phyloP scores from a whole-genome alignment of 2,888 invertebrate species.

The Alloscopus bannaensis region DNA sequence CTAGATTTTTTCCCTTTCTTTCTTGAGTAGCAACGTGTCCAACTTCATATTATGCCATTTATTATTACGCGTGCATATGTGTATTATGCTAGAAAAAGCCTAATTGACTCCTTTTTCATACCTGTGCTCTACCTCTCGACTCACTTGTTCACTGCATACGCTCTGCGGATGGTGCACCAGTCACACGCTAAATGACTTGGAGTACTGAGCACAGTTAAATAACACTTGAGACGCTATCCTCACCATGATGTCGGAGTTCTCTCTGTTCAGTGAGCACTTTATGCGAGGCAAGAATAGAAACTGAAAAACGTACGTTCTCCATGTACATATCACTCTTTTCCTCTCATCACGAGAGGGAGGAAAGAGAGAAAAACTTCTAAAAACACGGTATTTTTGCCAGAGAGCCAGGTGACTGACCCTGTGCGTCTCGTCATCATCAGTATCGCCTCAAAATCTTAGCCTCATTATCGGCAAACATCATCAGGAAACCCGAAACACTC shows the following conservation, averaged over 20 bases:
- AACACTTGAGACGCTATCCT: slow-evolving; percentile 24
- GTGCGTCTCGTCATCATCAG: slow-evolving; percentile 38
- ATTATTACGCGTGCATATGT: too few species aligned
- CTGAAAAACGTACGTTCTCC: slow-evolving; percentile 19
- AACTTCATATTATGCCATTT: too few species aligned
- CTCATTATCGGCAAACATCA: slow-evolving; percentile 59
- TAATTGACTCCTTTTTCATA: slow-evolving; percentile 38
- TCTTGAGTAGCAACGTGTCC: too few species aligned
- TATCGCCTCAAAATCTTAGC: slow-evolving; percentile 31
- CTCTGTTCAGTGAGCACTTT: too few species aligned
- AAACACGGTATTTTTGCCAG: slow-evolving; percentile 54
- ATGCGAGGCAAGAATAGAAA: background rate
- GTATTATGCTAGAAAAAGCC: too few species aligned
- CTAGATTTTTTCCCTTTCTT: too few species aligned
- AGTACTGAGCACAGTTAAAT: slow-evolving; percentile 22
- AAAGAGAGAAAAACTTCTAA: slow-evolving; percentile 41
- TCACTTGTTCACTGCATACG: slow-evolving; percentile 19
- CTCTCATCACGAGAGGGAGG: slow-evolving; percentile 31
- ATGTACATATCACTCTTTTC: background rate
- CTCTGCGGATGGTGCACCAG: background rate
- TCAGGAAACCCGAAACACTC: slow-evolving; percentile 47
- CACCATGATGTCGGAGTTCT: too few species aligned
- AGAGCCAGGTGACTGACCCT: slow-evolving; percentile 66
- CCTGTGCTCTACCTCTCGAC: slow-evolving; percentile 4
- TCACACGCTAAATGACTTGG: slow-evolving; percentile 6